Percentiles rank a stretch among this genome's conserved stretches.
phyloP scores from a whole-genome alignment of 2,113 vertebrate genomes.

The Labeo rohita region DNA sequence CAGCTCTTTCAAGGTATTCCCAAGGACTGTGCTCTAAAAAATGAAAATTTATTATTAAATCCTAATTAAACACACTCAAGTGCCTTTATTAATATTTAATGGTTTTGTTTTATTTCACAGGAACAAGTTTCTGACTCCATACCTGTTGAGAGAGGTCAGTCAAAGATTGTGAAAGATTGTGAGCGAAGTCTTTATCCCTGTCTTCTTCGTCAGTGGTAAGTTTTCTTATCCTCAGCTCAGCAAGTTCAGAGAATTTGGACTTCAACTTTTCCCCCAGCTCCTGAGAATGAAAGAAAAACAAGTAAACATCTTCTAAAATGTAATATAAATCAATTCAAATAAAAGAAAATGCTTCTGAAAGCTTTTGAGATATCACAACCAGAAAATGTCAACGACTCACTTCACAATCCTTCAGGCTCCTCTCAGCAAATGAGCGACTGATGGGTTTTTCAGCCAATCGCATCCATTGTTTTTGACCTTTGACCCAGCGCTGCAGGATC shows the following conservation, averaged over 20 bases:
- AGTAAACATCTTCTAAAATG: background rate
- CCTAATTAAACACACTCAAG: background rate
- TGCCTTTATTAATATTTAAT: background rate
- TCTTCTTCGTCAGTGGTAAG: constrained; percentile 13
- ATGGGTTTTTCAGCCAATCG: constrained; percentile 71
- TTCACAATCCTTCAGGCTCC: constrained; percentile 76
- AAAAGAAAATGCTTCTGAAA: background rate
- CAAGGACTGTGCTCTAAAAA: constrained; percentile 73
- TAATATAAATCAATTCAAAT: background rate
- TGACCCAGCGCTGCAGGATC: constrained; percentile 79
- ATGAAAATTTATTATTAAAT: background rate
- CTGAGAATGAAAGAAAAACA: constrained; percentile 64
- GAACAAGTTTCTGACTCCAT: background rate
- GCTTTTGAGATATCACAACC: background rate
- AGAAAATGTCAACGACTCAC: constrained; percentile 68
- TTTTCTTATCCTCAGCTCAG: constrained; percentile 71
- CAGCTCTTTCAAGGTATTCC: constrained; percentile 62
- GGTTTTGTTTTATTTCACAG: background rate
- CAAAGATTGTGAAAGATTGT: constrained; percentile 67
- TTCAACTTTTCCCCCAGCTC: constrained; percentile 77
- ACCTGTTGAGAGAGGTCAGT: constrained; percentile 76
- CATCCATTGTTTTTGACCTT: constrained; percentile 76
- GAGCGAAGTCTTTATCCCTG: constrained; percentile 39
- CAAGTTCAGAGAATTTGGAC: constrained; percentile 73
- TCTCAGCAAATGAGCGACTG: constrained; percentile 73